Base-by-base conservation (phyloP, 2,113 vertebrate species). In the Himantopus leucocephalus region DNA sequence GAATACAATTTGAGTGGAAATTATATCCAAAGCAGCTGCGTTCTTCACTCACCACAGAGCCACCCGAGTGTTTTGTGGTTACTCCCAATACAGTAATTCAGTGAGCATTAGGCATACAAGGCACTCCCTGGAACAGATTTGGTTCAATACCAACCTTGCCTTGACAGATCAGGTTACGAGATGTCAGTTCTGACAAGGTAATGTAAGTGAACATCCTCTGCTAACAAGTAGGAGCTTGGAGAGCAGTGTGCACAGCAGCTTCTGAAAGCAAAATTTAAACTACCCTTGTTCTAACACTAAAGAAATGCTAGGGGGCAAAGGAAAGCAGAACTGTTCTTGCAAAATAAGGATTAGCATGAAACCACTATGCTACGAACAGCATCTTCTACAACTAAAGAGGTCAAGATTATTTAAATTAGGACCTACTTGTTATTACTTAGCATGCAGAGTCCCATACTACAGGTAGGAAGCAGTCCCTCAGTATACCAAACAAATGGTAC, bases 1-100 rank as follows among this genome's bases (percentile, higher is more conserved):
- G 45, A 96, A 88, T 45, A 90, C 55, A 92, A 63, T 81, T 91
- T 62, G 59, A 90, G 67, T 83, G 45, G 72, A 91, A 97, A 91
- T 95, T 53, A 77, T 80, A 96, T 63, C 78, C 87, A 83, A 95
- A 85, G 58, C 67, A 96, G 66, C 73, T 85, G 88, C 22, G 7
- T 96, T 97, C 66, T 87, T 93, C 72, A 81, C 50, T 94, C 47
- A 88, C 88, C 74, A 77, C 86, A 87, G 77, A 95, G 84, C 84
- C 74, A 81, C 83, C 63, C 59, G 4, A 77, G 78, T 81, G 43
- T 74, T 92, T 76, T 90, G 93, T 83, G 88, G 71, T 88, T 96
- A 60, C 71, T 94, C 80, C 47, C 74, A 88, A 92, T 71, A 91
- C 43, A 94, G 21, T 76, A 85, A 74, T 78, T 91, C 70, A 87